Evolutionary conservation across 2,113 vertebrate genomes (phyloP).

Genomic region (Raphicerus campestris): DNA sequence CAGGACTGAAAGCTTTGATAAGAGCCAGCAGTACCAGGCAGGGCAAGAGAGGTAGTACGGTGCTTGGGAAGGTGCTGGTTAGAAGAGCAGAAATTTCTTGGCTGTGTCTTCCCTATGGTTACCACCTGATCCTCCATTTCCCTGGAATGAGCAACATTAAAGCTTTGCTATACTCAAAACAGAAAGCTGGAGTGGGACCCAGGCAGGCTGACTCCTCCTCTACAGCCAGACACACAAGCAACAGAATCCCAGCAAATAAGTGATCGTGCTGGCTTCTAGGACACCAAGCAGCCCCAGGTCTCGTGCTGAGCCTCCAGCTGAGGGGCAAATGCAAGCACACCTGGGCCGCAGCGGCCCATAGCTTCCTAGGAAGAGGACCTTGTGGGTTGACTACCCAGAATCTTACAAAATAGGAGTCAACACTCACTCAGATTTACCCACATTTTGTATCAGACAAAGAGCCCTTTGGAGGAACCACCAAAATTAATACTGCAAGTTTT

Average conservation of each 20-base stretch:
- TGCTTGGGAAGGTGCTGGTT: not conserved
- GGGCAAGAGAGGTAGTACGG: not conserved
- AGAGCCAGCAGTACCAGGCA: not conserved
- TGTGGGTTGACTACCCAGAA: not conserved
- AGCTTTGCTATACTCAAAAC: not conserved
- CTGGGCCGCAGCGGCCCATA: accelerated
- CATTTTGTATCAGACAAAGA: not conserved
- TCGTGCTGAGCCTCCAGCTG: not conserved
- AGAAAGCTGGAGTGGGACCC: not conserved
- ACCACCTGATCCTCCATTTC: not conserved
- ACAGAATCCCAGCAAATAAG: not conserved
- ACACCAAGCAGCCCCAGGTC: not conserved
- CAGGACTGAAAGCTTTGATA: not conserved
- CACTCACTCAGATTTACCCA: not conserved
- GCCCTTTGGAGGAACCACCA: not conserved
- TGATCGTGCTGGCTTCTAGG: not conserved
- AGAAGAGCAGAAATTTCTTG: not conserved
- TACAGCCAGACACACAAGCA: not conserved
- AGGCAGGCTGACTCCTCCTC: not conserved
- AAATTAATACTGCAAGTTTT: not conserved
- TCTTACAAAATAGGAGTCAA: not conserved
- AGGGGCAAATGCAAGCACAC: not conserved
- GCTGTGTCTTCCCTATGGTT: not conserved
- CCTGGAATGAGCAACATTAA: not conserved
- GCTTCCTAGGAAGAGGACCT: not conserved